A percentile compares a stretch with the other conserved stretches of the same genome.
Conservation (phyloP, 2,888 invertebrate genomes). For the Dastarcus helophoroides region DNA sequence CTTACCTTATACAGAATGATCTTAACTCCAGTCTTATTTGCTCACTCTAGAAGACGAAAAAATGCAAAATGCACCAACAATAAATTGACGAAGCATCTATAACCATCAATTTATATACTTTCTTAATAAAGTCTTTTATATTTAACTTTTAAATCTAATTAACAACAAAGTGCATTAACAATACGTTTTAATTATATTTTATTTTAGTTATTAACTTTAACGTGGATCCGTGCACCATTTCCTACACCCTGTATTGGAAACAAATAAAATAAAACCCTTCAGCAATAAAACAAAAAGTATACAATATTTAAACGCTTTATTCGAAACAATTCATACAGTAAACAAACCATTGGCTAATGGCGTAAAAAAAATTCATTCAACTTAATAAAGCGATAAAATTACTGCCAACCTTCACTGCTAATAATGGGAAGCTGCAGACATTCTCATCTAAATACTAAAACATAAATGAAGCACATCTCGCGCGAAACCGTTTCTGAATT, state of each 20-base stretch:
- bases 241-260: slow-evolving; percentile 22
- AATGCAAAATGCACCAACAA: neutral
- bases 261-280: slow-evolving; percentile 19
- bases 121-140: neutral
- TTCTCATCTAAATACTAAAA: slow-evolving; percentile 3
- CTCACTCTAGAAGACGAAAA: too few species aligned
- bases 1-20: too few species aligned
- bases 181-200: neutral
- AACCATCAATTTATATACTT: neutral
- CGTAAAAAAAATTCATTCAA: slow-evolving; percentile 28
- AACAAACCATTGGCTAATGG: slow-evolving; percentile 22
- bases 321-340: slow-evolving; percentile 17
- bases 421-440: neutral
- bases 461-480: neutral
- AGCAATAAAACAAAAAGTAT: slow-evolving; percentile 22
- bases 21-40: too few species aligned
- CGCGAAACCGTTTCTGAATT: neutral
- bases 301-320: slow-evolving; percentile 24
- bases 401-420: slow-evolving; percentile 5
- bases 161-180: neutral
- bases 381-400: slow-evolving; percentile 19
- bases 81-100: too few species aligned
- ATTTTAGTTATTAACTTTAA: neutral
- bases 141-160: neutral
- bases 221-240: slow-evolving; percentile 6